A percentile compares a stretch with the other conserved stretches of the same genome.
Conservation (phyloP, 2,113 vertebrate species). For the Limnothrissa miodon region DNA sequence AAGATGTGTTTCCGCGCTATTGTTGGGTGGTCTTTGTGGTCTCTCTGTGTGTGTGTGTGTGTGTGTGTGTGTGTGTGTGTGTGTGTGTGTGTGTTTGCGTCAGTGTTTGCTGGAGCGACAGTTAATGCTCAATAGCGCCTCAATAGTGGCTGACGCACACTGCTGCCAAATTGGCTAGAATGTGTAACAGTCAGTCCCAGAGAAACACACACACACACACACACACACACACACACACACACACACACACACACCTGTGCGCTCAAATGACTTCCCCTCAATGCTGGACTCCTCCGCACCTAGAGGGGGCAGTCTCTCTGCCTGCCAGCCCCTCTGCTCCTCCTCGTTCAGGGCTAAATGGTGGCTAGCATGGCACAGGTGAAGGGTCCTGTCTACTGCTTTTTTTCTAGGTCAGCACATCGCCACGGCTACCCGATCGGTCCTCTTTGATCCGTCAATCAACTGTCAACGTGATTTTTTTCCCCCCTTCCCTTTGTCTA, state of each 20-base stretch:
- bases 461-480: constrained; percentile 21
- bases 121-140: not conserved
- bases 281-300: too few species aligned
- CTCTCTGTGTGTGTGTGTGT: not conserved
- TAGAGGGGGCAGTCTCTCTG: not conserved
- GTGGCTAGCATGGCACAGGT: not conserved
- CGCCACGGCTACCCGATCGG: constrained; percentile 3
- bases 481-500: constrained; percentile 28
- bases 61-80: not conserved
- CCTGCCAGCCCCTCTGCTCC: not conserved
- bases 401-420: constrained; percentile 18
- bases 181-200: not conserved
- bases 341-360: not conserved
- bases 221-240: not conserved
- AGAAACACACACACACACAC: not conserved
- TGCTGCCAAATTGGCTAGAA: not conserved
- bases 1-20: not conserved
- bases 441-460: constrained; percentile 30
- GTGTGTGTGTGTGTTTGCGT: not conserved
- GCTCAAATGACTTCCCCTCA: not conserved
- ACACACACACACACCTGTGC: not conserved
- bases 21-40: not conserved
- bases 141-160: not conserved
- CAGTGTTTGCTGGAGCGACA: not conserved
- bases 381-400: not conserved